Evolutionary conservation across 2,113 vertebrate genomes (phyloP), one percentile per base, ranked within the genome.

Genomic region (Melanerpes aurifrons): DNA sequence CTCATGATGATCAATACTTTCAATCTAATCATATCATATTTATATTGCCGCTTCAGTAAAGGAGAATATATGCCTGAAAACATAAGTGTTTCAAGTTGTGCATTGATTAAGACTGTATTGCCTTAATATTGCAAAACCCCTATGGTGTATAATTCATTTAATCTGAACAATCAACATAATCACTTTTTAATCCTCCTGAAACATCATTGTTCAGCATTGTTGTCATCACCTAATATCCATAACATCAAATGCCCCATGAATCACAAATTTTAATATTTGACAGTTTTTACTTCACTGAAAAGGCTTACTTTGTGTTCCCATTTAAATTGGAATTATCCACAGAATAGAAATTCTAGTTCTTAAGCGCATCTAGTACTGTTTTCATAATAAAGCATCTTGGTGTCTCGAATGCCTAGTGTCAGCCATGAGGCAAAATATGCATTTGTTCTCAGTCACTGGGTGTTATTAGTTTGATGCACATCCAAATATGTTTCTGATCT

Each of bases 121-220:
- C 8, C 26, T 63, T 63, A 59, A 67, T 73, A 62, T 32, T 89
- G 31, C 0, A 76, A 80, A 93, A 75, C 32, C 0, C 0, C 3
- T 3, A 40, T 2, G 58, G 5, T 1, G 0, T 22, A 26, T 6
- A 67, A 67, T 66, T 40, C 61, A 77, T 56, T 83, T 70, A 0
- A 37, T 62, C 20, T 70, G 59, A 76, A 66, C 20, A 70, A 43
- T 31, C 8, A 86, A 21, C 5, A 62, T 9, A 2, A 89, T 13
- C 12, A 67, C 7, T 43, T 1, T 57, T 81, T 87, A 71, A 56
- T 63, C 14, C 4, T 72, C 14, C 29, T 81, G 57, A 56, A 86
- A n/a, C 12, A 17, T 57, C 1, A 1, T 18, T 66, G 17, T 26
- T 32, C 37, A n/a, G 9, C 9, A 18, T 14, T 4, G 10, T 53